A percentile compares a stretch with the other conserved stretches of the same genome.
Evolutionary conservation across 2,888 invertebrate genomes (phyloP).

Genomic region (Hedychridium roseum): DNA sequence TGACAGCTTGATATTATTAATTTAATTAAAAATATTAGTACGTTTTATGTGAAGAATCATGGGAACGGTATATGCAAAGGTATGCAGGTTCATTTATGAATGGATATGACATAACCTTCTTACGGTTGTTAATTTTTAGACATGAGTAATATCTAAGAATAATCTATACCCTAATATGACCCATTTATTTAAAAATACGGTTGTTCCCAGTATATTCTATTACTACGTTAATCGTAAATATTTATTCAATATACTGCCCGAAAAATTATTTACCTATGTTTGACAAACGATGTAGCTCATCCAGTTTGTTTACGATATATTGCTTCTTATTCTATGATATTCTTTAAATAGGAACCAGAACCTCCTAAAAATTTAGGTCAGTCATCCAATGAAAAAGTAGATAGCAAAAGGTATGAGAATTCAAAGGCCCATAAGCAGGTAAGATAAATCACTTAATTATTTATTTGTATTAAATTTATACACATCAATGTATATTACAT

Average conservation of each 20-base stretch:
- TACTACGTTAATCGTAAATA: too few relatives aligned
- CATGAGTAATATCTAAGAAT: conserved; percentile 40
- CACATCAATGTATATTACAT: not conserved
- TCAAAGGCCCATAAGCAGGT: conserved; percentile 21
- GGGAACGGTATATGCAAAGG: conserved; percentile 65
- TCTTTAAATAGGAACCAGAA: conserved; percentile 37
- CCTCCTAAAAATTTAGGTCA: conserved; percentile 26
- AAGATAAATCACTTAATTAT: conserved; percentile 16
- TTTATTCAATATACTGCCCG: too few relatives aligned
- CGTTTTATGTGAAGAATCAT: too few relatives aligned
- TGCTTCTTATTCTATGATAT: too few relatives aligned
- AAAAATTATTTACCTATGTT: too few relatives aligned
- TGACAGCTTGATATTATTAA: conserved; percentile 17
- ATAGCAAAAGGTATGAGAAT: conserved; percentile 12
- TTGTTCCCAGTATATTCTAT: too few relatives aligned
- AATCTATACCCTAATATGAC: conserved; percentile 1
- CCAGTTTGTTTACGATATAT: too few relatives aligned
- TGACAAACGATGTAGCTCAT: too few relatives aligned
- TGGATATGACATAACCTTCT: conserved; percentile 29
- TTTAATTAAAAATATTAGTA: too few relatives aligned
- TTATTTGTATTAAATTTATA: not conserved
- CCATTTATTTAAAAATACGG: not conserved
- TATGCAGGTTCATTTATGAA: conserved; percentile 31
- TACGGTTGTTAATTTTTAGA: conserved; percentile 13
- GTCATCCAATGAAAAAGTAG: conserved; percentile 10